Evolutionary conservation across 2,113 vertebrate species (phyloP), one percentile per base, ranked within the genome.

Genomic region (Cranoglanis bouderius): DNA sequence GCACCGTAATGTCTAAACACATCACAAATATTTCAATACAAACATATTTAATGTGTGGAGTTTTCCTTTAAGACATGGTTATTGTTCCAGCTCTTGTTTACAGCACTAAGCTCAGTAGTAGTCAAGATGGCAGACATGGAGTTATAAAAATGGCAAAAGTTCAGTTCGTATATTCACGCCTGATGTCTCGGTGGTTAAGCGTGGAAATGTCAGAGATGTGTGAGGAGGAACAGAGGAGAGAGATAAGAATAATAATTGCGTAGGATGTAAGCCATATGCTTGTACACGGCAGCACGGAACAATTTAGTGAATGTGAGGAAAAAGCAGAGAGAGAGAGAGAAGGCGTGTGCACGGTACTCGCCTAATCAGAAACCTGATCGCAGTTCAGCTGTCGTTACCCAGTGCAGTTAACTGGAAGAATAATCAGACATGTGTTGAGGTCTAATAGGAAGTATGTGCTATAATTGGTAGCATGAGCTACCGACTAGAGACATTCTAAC

Each of bases 141-240:
- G 19, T 21, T n/a, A 9, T 35, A 2, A 18, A 40, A 86, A 43
- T 40, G 18, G 84, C 49, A 10, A 35, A 74, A 35, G 12, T 7
- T 13, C 75, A 1, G 10, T 49, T 65, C 4, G 12, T 43, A 85
- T 67, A 70, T 77, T 46, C 59, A 26, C 57, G 57, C 72, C 72
- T 2, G n/a, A 43, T 10, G 1, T 40, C 29, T 32, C 9, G n/a
- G 43, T 46, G 67, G 35, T 32, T 57, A 40, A 40, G 35, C 65
- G 32, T 86, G 51, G 74, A 90, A 90, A 87, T 83, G 65, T 88
- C 35, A 63, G 43, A 74, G 65, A 75, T 14, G 53, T 65, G 85
- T 85, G 86, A 85, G 67, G 51, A 85, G 61, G 24, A 67, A 85
- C 70, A 13, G 43, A 65, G 26, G 61, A 53, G 46, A 81, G 51